Conservation (phyloP, 2,797 vertebrate genomes). For the Karalla daura region DNA sequence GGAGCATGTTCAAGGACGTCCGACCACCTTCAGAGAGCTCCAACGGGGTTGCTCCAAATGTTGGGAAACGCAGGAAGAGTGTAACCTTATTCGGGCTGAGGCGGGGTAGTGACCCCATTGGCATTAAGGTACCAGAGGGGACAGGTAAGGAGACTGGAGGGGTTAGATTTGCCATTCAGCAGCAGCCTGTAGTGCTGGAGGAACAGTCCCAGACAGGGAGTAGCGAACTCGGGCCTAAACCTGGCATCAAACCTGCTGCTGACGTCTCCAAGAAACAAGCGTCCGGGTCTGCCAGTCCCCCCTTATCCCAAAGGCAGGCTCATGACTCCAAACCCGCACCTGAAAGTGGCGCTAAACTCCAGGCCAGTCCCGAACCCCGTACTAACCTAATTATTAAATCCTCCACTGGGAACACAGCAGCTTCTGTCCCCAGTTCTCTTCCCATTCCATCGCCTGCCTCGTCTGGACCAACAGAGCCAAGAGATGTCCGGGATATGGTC, state of each 20-base stretch:
- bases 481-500: neutral
- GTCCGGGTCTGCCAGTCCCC: slow-evolving; percentile 1
- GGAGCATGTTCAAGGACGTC: slow-evolving; percentile 81
- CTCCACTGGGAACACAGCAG: neutral
- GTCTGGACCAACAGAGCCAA: slow-evolving; percentile 8
- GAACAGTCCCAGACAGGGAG: slow-evolving; percentile 26
- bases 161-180: slow-evolving; percentile 41
- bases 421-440: slow-evolving; percentile 33
- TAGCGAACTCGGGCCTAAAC: neutral
- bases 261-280: neutral
- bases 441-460: slow-evolving; percentile 19
- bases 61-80: slow-evolving; percentile 74
- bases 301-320: neutral
- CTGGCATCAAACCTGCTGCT: neutral
- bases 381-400: neutral
- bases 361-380: slow-evolving; percentile 1
- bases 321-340: neutral
- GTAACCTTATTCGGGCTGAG: slow-evolving; percentile 69
- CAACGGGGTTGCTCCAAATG: slow-evolving; percentile 66
- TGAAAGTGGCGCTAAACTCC: neutral
- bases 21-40: slow-evolving; percentile 66
- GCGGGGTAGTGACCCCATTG: slow-evolving; percentile 71
- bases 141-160: slow-evolving; percentile 25
- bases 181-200: slow-evolving; percentile 54
- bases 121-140: slow-evolving; percentile 44